Evolutionary conservation across 53 echinoderm and acorn worm species (phyloP).

Genomic region (Apostichopus leukothele): DNA sequence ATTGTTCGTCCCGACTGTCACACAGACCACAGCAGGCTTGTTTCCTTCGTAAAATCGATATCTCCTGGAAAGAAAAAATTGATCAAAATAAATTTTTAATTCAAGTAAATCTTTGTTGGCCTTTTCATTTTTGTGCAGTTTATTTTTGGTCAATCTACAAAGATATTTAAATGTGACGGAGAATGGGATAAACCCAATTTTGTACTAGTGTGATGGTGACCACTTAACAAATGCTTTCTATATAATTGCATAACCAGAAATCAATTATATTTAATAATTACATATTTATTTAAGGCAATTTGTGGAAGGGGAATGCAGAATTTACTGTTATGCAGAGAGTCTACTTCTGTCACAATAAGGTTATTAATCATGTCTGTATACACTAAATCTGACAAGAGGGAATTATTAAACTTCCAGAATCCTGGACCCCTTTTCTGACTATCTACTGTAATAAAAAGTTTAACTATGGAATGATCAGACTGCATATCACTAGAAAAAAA

Average conservation of each 20-base stretch:
- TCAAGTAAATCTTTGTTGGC: no score
- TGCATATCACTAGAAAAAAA: background rate
- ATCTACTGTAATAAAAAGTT: background rate
- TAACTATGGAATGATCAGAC: background rate
- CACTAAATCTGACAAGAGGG: background rate
- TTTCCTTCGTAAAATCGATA: background rate
- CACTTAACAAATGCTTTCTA: no score
- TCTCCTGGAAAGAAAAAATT: background rate
- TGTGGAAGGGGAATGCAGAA: no score
- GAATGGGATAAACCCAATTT: no score
- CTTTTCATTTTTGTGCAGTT: no score
- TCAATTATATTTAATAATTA: background rate
- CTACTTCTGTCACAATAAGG: no score
- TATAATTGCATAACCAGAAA: no score
- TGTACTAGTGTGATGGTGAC: no score
- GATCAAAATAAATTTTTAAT: no score
- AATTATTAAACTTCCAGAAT: background rate
- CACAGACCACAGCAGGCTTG: background rate
- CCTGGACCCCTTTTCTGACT: background rate
- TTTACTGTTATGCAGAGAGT: no score
- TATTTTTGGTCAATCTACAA: no score
- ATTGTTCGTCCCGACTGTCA: background rate
- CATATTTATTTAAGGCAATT: background rate
- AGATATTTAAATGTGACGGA: no score
- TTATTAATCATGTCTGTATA: background rate